A percentile compares a stretch with the other conserved stretches of the same genome.
Conservation (phyloP, 2,113 vertebrate species). For the Empidonax alnorum region DNA sequence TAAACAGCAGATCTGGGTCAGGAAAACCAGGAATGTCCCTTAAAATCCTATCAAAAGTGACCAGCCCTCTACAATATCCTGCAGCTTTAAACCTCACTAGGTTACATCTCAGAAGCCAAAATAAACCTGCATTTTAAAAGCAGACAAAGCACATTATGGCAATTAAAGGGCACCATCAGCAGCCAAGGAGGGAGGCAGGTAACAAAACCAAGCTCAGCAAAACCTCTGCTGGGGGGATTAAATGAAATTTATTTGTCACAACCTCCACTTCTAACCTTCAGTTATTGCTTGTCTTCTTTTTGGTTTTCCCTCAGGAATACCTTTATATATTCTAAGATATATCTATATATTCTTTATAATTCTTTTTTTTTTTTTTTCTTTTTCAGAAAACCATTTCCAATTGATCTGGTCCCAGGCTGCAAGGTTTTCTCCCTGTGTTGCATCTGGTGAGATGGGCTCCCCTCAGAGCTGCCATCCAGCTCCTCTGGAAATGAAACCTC, state of each 20-base stretch:
- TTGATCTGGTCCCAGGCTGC: neutral
- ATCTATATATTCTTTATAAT: neutral
- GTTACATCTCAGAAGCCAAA: neutral
- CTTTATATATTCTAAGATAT: neutral
- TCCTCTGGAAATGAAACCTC: neutral
- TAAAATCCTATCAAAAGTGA: neutral
- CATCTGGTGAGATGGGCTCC: neutral
- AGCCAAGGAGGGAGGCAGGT: neutral
- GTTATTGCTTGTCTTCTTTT: neutral
- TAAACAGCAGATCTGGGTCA: neutral
- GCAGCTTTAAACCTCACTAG: neutral
- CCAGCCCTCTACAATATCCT: neutral
- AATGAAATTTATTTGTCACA: neutral
- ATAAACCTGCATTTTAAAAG: neutral
- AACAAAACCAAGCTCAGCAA: neutral
- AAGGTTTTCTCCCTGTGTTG: rapidly evolving
- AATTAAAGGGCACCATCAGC: neutral
- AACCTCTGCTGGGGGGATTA: neutral
- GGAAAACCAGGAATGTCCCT: neutral
- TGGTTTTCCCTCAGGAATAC: neutral
- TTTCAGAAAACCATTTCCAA: neutral
- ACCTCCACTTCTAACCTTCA: neutral
- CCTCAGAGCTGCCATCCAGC: neutral
- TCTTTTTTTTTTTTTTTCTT: too few relatives aligned
- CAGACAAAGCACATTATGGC: neutral